Percentiles rank a stretch among this genome's conserved stretches.
Conservation (phyloP, 2,888 invertebrate genomes). For the Agonum fuliginosum region DNA sequence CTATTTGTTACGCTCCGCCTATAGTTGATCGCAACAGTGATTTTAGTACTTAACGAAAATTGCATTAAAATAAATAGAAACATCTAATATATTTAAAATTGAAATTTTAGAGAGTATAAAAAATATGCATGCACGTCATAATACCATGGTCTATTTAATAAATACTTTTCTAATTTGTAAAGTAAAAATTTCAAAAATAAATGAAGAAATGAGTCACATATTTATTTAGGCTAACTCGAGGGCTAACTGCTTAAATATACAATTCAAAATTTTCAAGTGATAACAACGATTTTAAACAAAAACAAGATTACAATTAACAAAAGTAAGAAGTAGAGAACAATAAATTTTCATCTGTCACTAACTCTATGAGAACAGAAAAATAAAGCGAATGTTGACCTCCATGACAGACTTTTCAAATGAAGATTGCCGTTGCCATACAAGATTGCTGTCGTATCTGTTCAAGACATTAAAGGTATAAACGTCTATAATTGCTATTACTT, state of each 20-base stretch:
- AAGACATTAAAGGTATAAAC: conserved; percentile 37
- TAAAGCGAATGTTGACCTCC: conserved; percentile 50
- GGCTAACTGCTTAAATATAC: no score
- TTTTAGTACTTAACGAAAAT: not conserved
- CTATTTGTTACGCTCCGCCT: conserved; percentile 1
- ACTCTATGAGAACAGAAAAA: conserved; percentile 16
- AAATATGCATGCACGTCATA: conserved; percentile 1
- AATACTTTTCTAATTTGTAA: conserved; percentile 25
- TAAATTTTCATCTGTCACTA: not conserved
- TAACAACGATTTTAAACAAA: no score
- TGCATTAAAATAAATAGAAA: conserved; percentile 6
- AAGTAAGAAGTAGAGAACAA: not conserved
- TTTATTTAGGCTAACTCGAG: not conserved
- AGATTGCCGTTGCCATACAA: conserved; percentile 19
- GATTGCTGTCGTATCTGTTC: conserved; percentile 11
- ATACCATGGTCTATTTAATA: conserved; percentile 5
- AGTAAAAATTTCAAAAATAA: conserved; percentile 10
- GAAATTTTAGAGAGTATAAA: conserved; percentile 9
- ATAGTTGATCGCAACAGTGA: conserved; percentile 17
- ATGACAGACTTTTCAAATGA: conserved; percentile 11
- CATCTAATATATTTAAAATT: conserved; percentile 12
- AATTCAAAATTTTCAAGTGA: no score
- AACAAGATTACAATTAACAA: no score
- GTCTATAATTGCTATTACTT: conserved; percentile 54
- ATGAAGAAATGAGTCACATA: not conserved